phyloP scores from a whole-genome alignment of 53 echinoderm and acorn worm genomes.

The Apostichopus leukothele region DNA sequence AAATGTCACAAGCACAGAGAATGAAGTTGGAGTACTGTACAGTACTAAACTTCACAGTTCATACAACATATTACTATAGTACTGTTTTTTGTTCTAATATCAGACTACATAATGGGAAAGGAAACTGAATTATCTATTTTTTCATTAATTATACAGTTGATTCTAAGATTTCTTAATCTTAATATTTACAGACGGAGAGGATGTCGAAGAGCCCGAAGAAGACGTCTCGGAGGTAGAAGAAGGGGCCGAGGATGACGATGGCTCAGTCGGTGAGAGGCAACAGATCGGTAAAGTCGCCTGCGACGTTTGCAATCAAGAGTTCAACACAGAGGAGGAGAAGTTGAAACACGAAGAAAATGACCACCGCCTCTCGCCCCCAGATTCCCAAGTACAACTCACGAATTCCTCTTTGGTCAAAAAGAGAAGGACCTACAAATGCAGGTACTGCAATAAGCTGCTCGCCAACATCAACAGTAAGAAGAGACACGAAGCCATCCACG shows the following conservation, averaged over 20 bases:
- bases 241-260: background rate
- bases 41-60: too few relatives aligned
- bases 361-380: background rate
- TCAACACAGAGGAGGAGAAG: slow-evolving; percentile 3
- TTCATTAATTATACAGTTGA: too few relatives aligned
- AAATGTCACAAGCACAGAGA: too few relatives aligned
- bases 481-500: slow-evolving; percentile 34
- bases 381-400: background rate
- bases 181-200: background rate
- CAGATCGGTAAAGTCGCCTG: background rate
- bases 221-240: background rate
- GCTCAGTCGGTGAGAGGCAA: background rate
- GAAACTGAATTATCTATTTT: too few relatives aligned
- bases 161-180: too few relatives aligned
- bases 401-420: background rate
- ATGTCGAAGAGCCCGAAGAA: background rate
- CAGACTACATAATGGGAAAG: too few relatives aligned
- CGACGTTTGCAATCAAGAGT: background rate
- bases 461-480: background rate
- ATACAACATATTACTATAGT: too few relatives aligned
- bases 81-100: too few relatives aligned
- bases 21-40: too few relatives aligned
- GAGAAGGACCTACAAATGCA: slow-evolving; percentile 6
- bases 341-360: background rate
- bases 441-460: slow-evolving; percentile 14